Conservation (phyloP, 2,113 vertebrate species). For the Neodon shergylaensis region DNA sequence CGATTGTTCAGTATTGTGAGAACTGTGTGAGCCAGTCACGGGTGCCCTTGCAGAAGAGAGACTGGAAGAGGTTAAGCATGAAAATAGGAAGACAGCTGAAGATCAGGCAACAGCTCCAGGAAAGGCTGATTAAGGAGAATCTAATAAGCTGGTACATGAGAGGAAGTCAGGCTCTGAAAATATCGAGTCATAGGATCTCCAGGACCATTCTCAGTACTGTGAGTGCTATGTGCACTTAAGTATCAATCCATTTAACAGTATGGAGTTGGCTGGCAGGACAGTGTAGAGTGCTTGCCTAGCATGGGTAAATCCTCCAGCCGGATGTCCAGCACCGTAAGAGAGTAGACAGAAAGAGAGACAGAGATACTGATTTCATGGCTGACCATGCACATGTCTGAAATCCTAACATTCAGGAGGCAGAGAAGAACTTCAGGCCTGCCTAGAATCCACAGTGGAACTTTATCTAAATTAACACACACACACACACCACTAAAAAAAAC, state of each 20-base stretch:
- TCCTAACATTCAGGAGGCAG: background rate
- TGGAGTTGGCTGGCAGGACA: background rate
- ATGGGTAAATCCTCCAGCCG: too few species aligned
- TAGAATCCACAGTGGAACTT: background rate
- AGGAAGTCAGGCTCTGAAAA: background rate
- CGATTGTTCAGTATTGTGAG: background rate
- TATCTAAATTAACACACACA: background rate
- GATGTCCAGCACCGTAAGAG: background rate
- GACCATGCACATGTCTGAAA: background rate
- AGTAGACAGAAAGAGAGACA: background rate
- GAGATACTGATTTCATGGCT: background rate
- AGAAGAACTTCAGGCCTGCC: background rate
- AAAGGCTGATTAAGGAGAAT: background rate
- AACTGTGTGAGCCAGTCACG: background rate
- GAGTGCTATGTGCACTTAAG: background rate
- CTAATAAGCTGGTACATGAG: background rate
- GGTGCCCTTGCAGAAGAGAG: background rate
- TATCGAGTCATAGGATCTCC: background rate
- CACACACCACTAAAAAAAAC: background rate
- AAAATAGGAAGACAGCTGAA: background rate
- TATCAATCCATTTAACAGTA: background rate
- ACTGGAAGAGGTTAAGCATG: background rate
- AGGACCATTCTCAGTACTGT: background rate
- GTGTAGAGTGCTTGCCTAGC: background rate
- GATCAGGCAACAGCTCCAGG: background rate